Conservation (phyloP, 2,888 invertebrate genomes). For the Troglohyphantes excavatus region DNA sequence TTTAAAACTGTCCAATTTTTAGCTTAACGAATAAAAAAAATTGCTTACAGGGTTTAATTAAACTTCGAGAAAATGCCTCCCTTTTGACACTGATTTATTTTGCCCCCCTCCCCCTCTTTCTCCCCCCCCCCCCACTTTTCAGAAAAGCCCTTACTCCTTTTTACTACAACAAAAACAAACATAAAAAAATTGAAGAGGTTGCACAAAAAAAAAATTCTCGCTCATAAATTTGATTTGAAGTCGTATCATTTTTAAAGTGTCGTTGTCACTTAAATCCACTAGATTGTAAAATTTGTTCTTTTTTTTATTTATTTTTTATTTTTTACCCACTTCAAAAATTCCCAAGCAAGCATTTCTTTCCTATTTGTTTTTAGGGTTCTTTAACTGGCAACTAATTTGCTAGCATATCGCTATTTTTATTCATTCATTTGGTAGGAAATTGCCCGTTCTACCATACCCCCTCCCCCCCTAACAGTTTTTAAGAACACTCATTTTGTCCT, state of each 20-base stretch:
- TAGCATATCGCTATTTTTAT: slow-evolving; percentile 75
- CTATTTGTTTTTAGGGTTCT: slow-evolving; percentile 58
- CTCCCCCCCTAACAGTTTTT: slow-evolving; percentile 16
- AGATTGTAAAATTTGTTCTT: slow-evolving; percentile 65
- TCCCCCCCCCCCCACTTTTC: slow-evolving; percentile 33
- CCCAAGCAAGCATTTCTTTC: slow-evolving; percentile 49
- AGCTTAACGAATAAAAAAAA: slow-evolving; percentile 68
- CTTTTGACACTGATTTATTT: slow-evolving; percentile 77
- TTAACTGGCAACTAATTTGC: slow-evolving; percentile 76
- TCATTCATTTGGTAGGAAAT: slow-evolving; percentile 67
- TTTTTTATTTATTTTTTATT: slow-evolving; percentile 3
- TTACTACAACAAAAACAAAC: slow-evolving; percentile 29
- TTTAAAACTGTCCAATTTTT: slow-evolving; percentile 74
- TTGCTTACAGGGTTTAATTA: slow-evolving; percentile 63
- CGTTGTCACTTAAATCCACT: slow-evolving; percentile 72
- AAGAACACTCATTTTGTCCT: slow-evolving; percentile 18
- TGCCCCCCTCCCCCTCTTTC: slow-evolving; percentile 24
- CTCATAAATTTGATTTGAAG: slow-evolving; percentile 77
- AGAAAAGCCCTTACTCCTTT: slow-evolving; percentile 50
- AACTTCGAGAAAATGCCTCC: slow-evolving; percentile 72
- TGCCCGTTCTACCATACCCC: slow-evolving; percentile 63
- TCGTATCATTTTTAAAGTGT: slow-evolving; percentile 76
- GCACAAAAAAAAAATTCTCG: slow-evolving; percentile 53
- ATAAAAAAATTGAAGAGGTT: slow-evolving; percentile 40
- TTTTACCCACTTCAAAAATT: slow-evolving; percentile 51